phyloP scores from a whole-genome alignment of 92 coral and sea anemone genomes.

The Scolanthus callimorphus region DNA sequence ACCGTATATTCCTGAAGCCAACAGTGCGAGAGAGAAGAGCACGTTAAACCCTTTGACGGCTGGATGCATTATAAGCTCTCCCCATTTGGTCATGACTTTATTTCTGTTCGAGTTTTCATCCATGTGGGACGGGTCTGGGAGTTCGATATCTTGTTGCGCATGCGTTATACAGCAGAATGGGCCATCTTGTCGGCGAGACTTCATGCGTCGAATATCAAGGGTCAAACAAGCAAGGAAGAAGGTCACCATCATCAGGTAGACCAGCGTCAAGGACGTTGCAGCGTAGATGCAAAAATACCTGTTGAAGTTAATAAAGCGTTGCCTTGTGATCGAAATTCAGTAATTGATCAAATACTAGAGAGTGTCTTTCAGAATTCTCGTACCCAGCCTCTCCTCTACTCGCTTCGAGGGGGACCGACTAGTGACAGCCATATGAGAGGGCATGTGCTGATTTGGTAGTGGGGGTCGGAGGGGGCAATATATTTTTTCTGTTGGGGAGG shows the following conservation, averaged over 20 bases:
- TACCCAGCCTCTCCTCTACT: no score
- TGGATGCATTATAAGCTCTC: constrained; percentile 21
- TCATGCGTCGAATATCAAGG: constrained; percentile 48
- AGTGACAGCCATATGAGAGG: no score
- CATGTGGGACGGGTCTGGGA: constrained; percentile 18
- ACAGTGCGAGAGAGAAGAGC: constrained; percentile 26
- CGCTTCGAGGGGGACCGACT: no score
- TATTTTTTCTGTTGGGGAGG: no score
- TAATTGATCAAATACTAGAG: no score
- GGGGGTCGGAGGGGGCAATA: no score
- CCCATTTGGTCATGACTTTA: constrained; percentile 36
- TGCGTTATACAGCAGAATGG: constrained; percentile 29
- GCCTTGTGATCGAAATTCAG: no score
- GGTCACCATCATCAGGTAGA: constrained; percentile 55
- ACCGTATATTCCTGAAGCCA: constrained; percentile 56
- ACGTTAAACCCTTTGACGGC: constrained; percentile 23
- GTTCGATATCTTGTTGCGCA: not conserved
- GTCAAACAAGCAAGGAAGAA: constrained; percentile 64
- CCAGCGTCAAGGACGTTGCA: constrained; percentile 35
- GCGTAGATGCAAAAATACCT: constrained; percentile 74
- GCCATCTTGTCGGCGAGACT: constrained; percentile 43
- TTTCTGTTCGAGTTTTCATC: constrained; percentile 27
- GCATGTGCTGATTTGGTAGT: no score
- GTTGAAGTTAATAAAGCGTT: no score
- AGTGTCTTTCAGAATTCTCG: no score